Evolutionary conservation across 2,797 vertebrate genomes (phyloP).

Genomic region (Tapera naevia): DNA sequence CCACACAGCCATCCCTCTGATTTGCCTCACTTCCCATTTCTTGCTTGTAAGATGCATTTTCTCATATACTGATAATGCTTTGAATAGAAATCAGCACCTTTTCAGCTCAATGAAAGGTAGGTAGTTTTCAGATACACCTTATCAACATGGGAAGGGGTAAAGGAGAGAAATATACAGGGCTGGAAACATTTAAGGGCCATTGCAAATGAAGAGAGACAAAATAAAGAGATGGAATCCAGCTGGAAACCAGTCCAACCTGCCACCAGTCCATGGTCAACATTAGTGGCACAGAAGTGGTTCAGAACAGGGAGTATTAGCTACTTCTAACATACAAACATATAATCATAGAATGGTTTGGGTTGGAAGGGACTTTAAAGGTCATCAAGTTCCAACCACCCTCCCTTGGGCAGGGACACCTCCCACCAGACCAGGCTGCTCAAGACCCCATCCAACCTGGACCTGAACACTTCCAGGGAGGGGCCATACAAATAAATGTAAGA

Average conservation of each 20-base stretch:
- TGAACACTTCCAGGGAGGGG: too few species aligned
- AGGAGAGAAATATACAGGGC: neutral
- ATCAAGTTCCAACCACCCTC: too few species aligned
- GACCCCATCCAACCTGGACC: too few species aligned
- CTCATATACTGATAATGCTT: neutral
- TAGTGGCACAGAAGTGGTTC: neutral
- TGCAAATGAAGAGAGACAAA: neutral
- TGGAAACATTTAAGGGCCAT: neutral
- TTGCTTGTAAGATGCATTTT: neutral
- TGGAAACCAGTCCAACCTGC: neutral
- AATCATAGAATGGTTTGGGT: too few species aligned
- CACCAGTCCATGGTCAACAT: neutral
- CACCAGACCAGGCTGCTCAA: too few species aligned
- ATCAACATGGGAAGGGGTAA: neutral
- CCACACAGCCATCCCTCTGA: neutral
- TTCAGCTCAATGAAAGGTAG: neutral
- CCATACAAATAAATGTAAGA: neutral
- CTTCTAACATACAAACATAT: fast-evolving
- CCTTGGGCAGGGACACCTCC: too few species aligned
- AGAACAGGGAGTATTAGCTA: neutral
- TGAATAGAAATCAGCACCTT: neutral
- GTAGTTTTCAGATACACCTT: neutral
- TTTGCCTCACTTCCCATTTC: neutral
- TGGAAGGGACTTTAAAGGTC: too few species aligned
- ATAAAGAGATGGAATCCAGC: neutral